Evolutionary conservation across 2,888 invertebrate species (phyloP).

Genomic region (Stenchaetothrips biformis): DNA sequence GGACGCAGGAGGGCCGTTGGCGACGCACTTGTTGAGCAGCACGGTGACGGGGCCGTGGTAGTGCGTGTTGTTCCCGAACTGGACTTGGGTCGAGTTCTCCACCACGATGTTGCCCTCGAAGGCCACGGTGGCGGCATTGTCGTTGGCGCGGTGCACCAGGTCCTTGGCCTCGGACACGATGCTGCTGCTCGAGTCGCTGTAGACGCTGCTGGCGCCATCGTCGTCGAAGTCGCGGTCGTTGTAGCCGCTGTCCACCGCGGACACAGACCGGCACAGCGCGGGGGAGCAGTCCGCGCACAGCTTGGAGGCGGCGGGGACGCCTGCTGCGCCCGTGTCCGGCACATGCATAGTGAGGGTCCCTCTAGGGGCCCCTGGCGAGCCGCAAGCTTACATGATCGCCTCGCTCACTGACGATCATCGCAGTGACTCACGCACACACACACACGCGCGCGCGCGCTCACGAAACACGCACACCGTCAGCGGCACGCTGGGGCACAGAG

Average conservation of each 20-base stretch:
- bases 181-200: background rate
- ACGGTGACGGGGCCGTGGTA: background rate
- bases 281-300: background rate
- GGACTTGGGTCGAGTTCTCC: background rate
- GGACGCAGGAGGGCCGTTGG: slow-evolving; percentile 9
- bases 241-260: slow-evolving; percentile 16
- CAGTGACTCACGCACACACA: no score
- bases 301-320: background rate
- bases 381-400: no score
- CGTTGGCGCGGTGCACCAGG: background rate
- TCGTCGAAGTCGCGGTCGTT: background rate
- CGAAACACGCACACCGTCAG: no score
- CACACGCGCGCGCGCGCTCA: no score
- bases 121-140: background rate
- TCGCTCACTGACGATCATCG: no score
- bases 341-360: no score
- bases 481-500: no score
- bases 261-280: background rate
- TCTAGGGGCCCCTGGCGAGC: no score
- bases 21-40: slow-evolving; percentile 19
- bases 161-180: background rate
- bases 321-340: no score
- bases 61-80: slow-evolving; percentile 16
- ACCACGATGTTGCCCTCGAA: background rate
- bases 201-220: background rate